Percentiles rank a stretch among this genome's conserved stretches.
Evolutionary conservation across 2,113 vertebrate species (phyloP).

Genomic region (Osmerus eperlanus): DNA sequence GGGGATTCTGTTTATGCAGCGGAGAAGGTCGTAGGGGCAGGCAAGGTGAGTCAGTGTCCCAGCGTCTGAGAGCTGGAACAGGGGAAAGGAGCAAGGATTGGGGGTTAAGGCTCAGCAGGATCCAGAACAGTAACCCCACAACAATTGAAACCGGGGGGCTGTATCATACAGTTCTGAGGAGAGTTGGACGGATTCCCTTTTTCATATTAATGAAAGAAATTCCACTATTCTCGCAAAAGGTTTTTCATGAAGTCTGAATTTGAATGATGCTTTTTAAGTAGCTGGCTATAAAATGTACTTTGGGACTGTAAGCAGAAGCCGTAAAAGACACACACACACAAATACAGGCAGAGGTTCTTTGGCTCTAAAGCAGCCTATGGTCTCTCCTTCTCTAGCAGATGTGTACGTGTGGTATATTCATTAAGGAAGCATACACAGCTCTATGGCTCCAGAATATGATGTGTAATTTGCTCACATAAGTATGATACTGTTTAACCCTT

Average conservation of each 20-base stretch:
- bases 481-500: neutral
- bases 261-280: neutral
- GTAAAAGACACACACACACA: constrained; percentile 11
- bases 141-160: constrained; percentile 14
- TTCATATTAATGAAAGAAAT: constrained; percentile 27
- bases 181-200: neutral
- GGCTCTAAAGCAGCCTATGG: too few relatives aligned
- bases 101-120: neutral
- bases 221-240: constrained; percentile 15
- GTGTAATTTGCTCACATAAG: neutral
- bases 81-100: neutral
- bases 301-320: constrained; percentile 28
- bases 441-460: neutral
- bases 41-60: constrained; percentile 77
- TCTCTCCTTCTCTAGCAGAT: neutral
- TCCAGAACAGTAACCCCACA: too few relatives aligned
- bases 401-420: neutral
- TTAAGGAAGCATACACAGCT: neutral
- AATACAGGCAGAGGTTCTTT: neutral
- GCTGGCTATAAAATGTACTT: constrained; percentile 18
- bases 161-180: neutral
- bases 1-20: constrained; percentile 90
- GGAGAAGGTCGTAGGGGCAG: constrained; percentile 92
- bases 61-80: neutral
- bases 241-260: neutral